These are phyloP conservation scores for Tipula lateralis DNA, from an alignment of 2,888 invertebrate species.

Conservation along the genomic window DNA sequence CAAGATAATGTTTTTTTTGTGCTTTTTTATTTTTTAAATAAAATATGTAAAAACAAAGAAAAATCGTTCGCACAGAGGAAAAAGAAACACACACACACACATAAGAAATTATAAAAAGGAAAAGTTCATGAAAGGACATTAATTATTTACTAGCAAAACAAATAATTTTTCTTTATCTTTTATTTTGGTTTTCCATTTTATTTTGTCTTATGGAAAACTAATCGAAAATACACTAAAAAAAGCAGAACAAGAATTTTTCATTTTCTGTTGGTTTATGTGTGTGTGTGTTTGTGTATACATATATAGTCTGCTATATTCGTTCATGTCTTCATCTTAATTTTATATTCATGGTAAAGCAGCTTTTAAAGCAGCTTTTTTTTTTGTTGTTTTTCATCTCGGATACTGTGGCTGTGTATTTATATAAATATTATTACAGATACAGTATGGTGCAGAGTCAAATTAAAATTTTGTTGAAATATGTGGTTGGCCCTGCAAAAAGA, in stretches of 20 bases:
- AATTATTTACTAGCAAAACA: slow-evolving; percentile 19
- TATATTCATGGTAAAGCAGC: background rate
- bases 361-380: background rate
- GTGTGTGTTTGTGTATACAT: no score
- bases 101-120: background rate
- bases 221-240: background rate
- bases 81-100: background rate
- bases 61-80: background rate
- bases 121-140: background rate
- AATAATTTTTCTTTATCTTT: background rate
- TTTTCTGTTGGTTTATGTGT: background rate
- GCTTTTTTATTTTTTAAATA: background rate
- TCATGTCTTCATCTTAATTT: slow-evolving; percentile 13
- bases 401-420: background rate
- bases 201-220: slow-evolving; percentile 19
- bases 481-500: background rate
- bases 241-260: background rate
- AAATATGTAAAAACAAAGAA: background rate
- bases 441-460: background rate
- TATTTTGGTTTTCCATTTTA: background rate
- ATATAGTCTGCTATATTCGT: background rate
- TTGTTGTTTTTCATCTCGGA: background rate
- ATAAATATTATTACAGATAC: background rate
- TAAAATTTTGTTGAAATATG: background rate
- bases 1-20: background rate